These are phyloP conservation scores for Corbicula japonica DNA, from an alignment of 2,888 invertebrate species.

Conservation along the genomic window DNA sequence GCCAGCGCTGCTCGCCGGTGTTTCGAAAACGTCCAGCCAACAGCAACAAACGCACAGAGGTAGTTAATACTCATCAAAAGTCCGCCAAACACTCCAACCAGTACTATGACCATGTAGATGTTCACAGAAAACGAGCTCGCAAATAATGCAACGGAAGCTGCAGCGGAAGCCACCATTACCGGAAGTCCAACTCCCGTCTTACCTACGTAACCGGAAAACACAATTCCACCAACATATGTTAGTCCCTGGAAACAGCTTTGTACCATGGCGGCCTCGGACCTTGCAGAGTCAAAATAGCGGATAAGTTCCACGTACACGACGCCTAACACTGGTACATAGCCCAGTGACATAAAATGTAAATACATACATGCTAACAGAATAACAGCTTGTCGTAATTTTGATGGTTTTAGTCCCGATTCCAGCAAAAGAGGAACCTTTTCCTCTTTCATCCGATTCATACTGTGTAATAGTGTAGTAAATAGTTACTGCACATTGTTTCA, in stretches of 20 bases:
- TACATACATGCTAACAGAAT: conserved; percentile 40
- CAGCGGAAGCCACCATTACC: conserved; percentile 27
- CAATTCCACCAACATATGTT: conserved; percentile 36
- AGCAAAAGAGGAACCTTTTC: conserved; percentile 16
- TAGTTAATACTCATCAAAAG: conserved; percentile 37
- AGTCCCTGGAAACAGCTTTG: conserved; percentile 44
- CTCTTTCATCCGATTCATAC: no score
- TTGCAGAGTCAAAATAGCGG: conserved; percentile 29
- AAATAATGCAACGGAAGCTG: conserved; percentile 17
- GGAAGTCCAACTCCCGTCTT: conserved; percentile 33
- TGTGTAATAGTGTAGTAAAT: no score
- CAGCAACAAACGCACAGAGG: conserved; percentile 30
- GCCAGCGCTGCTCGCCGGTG: conserved; percentile 35
- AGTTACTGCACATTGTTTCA: no score
- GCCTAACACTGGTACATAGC: conserved; percentile 31
- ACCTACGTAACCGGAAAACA: conserved; percentile 30
- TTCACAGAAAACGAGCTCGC: conserved; percentile 39
- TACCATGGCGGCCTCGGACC: conserved; percentile 41
- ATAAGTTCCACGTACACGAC: conserved; percentile 53
- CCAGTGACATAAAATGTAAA: conserved; percentile 42
- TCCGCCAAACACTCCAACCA: conserved; percentile 38
- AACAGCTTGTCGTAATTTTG: conserved; percentile 14
- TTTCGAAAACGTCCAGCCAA: conserved; percentile 36
- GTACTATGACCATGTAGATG: conserved; percentile 39
- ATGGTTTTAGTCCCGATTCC: conserved; percentile 11